Conservation (phyloP, 2,888 invertebrate species). For the Microctonus hyperodae region DNA sequence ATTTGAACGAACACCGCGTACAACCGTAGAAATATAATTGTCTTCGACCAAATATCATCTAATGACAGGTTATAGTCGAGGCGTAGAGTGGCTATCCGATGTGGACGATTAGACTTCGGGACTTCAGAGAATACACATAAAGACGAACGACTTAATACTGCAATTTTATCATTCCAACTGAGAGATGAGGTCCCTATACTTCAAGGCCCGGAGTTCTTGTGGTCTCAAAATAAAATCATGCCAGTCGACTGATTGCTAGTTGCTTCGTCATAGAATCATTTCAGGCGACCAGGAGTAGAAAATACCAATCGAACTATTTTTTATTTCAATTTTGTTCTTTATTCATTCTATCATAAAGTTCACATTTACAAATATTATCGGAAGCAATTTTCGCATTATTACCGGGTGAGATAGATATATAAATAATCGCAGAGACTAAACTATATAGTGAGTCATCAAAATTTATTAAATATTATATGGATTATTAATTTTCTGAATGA, state of each 20-base stretch:
- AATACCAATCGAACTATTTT: conserved; percentile 28
- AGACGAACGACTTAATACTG: conserved; percentile 63
- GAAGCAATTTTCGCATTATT: conserved; percentile 28
- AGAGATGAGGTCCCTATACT: conserved; percentile 34
- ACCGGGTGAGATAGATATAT: conserved; percentile 8
- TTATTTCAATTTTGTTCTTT: conserved; percentile 6
- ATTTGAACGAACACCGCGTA: conserved; percentile 45
- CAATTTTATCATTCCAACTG: conserved; percentile 62
- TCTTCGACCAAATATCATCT: conserved; percentile 58
- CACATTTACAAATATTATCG: conserved; percentile 12
- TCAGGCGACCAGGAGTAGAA: conserved; percentile 28
- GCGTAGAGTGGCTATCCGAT: conserved; percentile 45
- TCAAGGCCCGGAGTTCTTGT: conserved; percentile 51
- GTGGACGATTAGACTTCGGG: conserved; percentile 48
- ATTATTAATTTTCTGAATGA: conserved; percentile 26
- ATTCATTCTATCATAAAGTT: neutral
- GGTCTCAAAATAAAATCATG: conserved; percentile 63
- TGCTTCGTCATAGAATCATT: conserved; percentile 39
- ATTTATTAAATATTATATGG: conserved; percentile 8
- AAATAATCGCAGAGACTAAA: conserved; percentile 6
- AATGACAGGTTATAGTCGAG: conserved; percentile 58
- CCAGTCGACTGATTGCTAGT: conserved; percentile 53
- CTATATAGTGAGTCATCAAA: too few relatives aligned
- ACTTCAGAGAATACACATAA: conserved; percentile 64
- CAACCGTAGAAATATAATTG: conserved; percentile 56